Evolutionary conservation across 2,888 invertebrate species (phyloP), one percentile per base, ranked within the genome.

Genomic region (Fabriciana adippe): DNA sequence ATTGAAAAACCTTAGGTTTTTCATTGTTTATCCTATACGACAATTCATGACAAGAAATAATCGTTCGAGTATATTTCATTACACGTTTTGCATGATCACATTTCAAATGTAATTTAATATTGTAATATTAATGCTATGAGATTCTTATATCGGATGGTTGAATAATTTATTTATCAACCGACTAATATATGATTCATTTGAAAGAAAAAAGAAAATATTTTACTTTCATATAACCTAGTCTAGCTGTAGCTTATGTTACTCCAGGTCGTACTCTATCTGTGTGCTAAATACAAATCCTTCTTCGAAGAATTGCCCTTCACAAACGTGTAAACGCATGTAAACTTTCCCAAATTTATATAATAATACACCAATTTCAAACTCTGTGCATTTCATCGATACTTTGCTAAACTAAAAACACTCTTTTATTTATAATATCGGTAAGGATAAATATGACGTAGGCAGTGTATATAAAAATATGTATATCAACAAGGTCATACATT

Each of bases 1-100:
- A 66, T 66, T 66, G 66, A 66, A 66, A 66, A 66, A 66, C 55
- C 60, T 66, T 66, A 61, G 11, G 26, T 61, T 47, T 41, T 41
- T 61, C 18, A 54, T 66, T 55, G 47, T 31, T 66, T 55, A 57
- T 55, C 5, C 18, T 35, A 60, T 50, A 35, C 45, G 48, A 60
- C 11, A 21, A 41, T 21, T 60, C 21, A 48, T 59, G 15, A 53
- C n/a, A 18, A 35, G 54, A 31, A 48, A 14, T 60, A 57, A 18
- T 45, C 48, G 18, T 54, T 35, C 47, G 21, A 54, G 18, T 41
- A 61, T 61, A 66, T 61, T 41, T 15, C 48, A 55, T 66, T 66
- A 60, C 61, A 61, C n/a, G 50, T 26, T 66, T 35, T 66, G 61
- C 60, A 50, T 61, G 66, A 66, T 66, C 54, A 47, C 60, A 55